Conservation (phyloP, 2,797 vertebrate genomes). For the Lutjanus campechanus region DNA sequence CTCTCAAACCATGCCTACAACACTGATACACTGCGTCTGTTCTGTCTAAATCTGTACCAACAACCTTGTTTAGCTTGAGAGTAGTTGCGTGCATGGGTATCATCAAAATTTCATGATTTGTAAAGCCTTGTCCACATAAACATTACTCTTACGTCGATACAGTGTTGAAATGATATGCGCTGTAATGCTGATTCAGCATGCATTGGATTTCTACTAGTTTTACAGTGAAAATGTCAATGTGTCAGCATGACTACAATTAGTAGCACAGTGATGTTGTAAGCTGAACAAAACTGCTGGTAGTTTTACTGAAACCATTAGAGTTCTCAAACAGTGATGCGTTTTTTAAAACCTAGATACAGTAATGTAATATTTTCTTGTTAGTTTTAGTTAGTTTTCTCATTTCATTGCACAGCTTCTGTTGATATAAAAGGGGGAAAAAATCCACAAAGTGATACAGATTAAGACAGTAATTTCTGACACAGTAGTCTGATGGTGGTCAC, state of each 20-base stretch:
- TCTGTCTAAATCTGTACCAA: neutral
- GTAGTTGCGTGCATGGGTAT: constrained; percentile 21
- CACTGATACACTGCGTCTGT: neutral
- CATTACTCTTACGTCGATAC: neutral
- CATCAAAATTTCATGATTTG: constrained; percentile 37
- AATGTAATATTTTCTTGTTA: no score
- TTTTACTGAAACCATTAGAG: no score
- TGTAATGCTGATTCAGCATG: constrained; percentile 22
- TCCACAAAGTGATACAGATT: neutral
- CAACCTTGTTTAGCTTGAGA: neutral
- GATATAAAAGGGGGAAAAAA: neutral
- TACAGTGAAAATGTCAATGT: neutral
- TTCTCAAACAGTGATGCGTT: no score
- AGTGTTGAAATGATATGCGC: neutral
- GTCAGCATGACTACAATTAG: neutral
- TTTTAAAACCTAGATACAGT: no score
- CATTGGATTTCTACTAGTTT: neutral
- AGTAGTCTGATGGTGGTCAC: neutral
- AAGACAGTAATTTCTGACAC: neutral
- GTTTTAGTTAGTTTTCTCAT: no score
- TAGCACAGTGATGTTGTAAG: neutral
- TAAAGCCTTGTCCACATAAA: constrained; percentile 33
- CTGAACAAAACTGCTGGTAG: neutral
- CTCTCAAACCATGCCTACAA: neutral
- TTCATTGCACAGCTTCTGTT: neutral